These are phyloP conservation scores for Ianthella basta DNA, from an alignment of 37 sponge, comb jelly and placozoan species.

Conservation along the genomic window DNA sequence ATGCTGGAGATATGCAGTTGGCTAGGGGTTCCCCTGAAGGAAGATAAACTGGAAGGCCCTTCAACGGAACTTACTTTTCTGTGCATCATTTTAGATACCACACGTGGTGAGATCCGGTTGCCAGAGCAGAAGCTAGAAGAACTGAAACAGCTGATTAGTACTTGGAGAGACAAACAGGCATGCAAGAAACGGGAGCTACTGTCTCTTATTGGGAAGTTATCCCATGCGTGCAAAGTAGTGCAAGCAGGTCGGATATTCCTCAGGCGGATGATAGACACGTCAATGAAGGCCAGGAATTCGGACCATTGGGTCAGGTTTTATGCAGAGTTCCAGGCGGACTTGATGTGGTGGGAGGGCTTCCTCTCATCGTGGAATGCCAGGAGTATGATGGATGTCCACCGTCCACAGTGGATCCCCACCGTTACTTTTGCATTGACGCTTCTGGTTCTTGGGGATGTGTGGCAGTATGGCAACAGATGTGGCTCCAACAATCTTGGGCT, in stretches of 20 bases:
- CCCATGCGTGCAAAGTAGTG: conserved; percentile 9
- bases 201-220: conserved; percentile 29
- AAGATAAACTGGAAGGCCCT: conserved; percentile 18
- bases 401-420: not conserved
- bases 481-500: not conserved
- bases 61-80: conserved; percentile 12
- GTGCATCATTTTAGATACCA: conserved; percentile 11
- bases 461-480: not conserved
- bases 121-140: conserved; percentile 15
- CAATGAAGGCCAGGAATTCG: not conserved
- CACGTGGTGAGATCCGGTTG: not conserved
- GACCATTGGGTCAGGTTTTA: conserved; percentile 25
- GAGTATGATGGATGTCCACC: not conserved
- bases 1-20: not conserved
- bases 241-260: conserved; percentile 29
- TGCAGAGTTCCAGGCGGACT: conserved; percentile 6
- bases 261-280: conserved; percentile 18
- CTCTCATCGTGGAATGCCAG: not conserved
- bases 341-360: conserved; percentile 18
- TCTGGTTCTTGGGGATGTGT: not conserved
- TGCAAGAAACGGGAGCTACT: conserved; percentile 36
- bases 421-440: not conserved
- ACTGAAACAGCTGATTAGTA: not conserved
- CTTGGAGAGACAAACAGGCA: not conserved
- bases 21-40: conserved; percentile 8